These are phyloP conservation scores for Neotragus moschatus DNA, from an alignment of 2,113 vertebrate species.

Conservation along the genomic window DNA sequence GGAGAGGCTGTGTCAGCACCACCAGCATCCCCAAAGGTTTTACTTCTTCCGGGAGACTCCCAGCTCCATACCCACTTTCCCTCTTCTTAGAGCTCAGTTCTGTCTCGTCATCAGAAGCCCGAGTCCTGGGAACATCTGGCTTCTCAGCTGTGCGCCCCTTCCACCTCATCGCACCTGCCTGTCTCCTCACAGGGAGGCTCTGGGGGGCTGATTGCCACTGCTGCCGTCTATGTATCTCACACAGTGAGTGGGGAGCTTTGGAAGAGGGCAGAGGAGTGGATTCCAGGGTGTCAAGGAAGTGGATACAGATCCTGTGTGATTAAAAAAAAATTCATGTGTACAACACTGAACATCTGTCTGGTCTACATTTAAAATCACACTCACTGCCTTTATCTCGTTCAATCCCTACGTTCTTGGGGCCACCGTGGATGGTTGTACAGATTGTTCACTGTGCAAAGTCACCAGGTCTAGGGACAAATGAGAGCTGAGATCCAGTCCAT, in stretches of 20 bases:
- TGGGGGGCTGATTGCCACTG: constrained; percentile 80
- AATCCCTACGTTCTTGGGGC: not conserved
- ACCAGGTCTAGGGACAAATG: not conserved
- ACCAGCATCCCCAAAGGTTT: not conserved
- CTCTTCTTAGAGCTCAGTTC: not conserved
- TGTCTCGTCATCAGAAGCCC: not conserved
- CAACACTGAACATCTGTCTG: not conserved
- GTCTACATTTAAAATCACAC: not conserved
- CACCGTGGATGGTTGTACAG: not conserved
- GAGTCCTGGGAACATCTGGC: not conserved
- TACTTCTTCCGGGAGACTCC: not conserved
- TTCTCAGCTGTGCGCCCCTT: not conserved
- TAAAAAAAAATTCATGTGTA: not conserved
- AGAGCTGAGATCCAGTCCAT: not conserved
- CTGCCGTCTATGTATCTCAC: constrained; percentile 80
- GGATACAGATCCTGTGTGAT: not conserved
- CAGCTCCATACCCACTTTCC: not conserved
- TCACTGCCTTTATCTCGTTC: not conserved
- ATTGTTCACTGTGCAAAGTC: not conserved
- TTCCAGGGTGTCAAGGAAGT: not conserved
- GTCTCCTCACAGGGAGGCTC: constrained; percentile 77
- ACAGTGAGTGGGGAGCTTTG: constrained; percentile 65
- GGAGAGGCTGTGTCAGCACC: not conserved
- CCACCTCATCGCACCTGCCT: not conserved
- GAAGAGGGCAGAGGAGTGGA: not conserved